Base-by-base conservation (phyloP, 2,888 invertebrate genomes). In the Caenorhabditis sp. region DNA sequence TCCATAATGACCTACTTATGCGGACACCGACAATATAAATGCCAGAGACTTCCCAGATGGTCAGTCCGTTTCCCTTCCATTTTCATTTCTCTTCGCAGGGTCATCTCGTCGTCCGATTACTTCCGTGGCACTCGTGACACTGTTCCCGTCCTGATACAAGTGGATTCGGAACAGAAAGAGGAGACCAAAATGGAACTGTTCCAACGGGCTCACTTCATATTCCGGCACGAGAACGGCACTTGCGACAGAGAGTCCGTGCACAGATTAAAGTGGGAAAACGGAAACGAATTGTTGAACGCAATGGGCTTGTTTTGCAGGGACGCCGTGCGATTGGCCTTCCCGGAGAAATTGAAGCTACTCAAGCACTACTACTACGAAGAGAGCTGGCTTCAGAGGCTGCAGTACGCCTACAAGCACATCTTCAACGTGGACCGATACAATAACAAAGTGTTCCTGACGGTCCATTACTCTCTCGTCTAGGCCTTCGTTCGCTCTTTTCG, bases 1-100 rank as follows among this genome's bases (percentile, higher is more conserved):
- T 62, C 83, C 9, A 83, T 83, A 17, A 83, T 83, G 83, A 79
- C 83, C 1, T 83, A 83, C 45, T 63, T 83, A 9, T 83, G 83
- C 50, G 83, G 81, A 11, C 52, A 73, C 26, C 32, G 66, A 11
- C 63, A 75, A 15, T 83, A 78, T 35, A 76, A 70, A 70, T 83
- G 83, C 59, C 66, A 68, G 11, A 48, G 68, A 37, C 48, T 83
- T 7, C 81, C 81, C 1, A 62, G 63, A 71, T 62, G 71, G 82
- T 79, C 7, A n/a, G 58, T 46, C 22, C 2, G n/a, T 27, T 37
- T 17, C 6, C 30, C 6, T 9, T 9, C 30, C 9, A 5, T 30
- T 9, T 30, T 30, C 30, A 5, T 30, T 9, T 30, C 30, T 13
- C 35, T 20, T 62, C 68, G 15, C 66, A 81, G 81, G 50, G 61